Evolutionary conservation across 2,888 invertebrate genomes (phyloP).

Genomic region (Petrophora chlorosata): DNA sequence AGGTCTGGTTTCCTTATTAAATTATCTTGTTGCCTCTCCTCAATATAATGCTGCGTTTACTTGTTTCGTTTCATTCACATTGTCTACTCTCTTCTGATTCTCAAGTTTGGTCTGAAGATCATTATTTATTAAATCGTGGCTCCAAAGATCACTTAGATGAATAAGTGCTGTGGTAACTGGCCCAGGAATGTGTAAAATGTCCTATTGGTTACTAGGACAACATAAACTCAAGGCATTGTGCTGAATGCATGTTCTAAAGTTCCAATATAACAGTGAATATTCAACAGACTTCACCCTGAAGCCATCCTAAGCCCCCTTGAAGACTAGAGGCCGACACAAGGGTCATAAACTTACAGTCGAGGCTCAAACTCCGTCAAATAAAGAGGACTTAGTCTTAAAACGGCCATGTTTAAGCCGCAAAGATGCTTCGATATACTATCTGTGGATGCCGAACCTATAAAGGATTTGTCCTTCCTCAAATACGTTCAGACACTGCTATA

Average conservation of each 20-base stretch:
- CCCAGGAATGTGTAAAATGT: too few species aligned
- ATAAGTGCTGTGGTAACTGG: too few species aligned
- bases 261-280: slow-evolving; percentile 1
- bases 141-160: too few species aligned
- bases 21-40: too few species aligned
- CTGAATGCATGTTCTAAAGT: neutral
- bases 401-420: neutral
- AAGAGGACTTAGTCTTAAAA: neutral
- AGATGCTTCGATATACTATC: neutral
- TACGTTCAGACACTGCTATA: neutral
- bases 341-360: slow-evolving; percentile 7
- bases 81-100: too few species aligned
- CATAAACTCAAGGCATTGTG: neutral
- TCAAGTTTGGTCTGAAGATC: too few species aligned
- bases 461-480: neutral
- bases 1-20: too few species aligned
- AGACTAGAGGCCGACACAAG: neutral
- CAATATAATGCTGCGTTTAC: too few species aligned
- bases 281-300: neutral
- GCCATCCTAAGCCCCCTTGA: slow-evolving; percentile 1
- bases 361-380: neutral
- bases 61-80: too few species aligned
- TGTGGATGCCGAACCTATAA: neutral
- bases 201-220: neutral
- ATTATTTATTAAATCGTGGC: too few species aligned